Conservation (phyloP, 2,888 invertebrate species). For the Acanthoscelides obtectus region DNA sequence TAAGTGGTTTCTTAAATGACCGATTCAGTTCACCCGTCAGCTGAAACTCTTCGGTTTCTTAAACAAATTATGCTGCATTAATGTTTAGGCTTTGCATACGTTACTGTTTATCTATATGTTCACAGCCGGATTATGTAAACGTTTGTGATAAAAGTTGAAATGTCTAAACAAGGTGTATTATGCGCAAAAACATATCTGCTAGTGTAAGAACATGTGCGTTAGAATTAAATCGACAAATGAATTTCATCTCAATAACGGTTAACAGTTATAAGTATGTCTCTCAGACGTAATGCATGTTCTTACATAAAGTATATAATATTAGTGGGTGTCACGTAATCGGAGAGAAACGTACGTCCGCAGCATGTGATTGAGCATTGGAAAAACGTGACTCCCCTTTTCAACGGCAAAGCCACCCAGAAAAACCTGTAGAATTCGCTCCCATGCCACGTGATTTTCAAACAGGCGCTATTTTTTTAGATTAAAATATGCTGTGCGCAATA, state of each 20-base stretch:
- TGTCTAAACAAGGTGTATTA: not conserved
- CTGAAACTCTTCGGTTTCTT: too few relatives aligned
- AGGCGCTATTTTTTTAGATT: not conserved
- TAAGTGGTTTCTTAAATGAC: too few relatives aligned
- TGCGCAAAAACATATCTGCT: conserved; percentile 5
- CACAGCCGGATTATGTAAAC: not conserved
- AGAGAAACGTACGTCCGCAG: conserved; percentile 26
- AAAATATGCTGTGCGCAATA: not conserved
- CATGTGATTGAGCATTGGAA: conserved; percentile 25
- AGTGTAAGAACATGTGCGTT: conserved; percentile 3
- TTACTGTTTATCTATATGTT: too few relatives aligned
- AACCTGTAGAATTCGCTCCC: not conserved
- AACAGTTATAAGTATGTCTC: conserved; percentile 23
- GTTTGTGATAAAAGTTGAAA: not conserved
- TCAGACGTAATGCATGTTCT: conserved; percentile 19
- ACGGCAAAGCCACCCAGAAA: not conserved
- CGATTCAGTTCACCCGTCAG: too few relatives aligned
- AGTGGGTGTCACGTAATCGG: conserved; percentile 24
- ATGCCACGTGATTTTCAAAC: not conserved
- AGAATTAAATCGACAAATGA: not conserved
- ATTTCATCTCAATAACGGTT: conserved; percentile 23
- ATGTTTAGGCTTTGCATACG: too few relatives aligned
- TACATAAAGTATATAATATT: conserved; percentile 22
- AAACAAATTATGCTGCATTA: too few relatives aligned
- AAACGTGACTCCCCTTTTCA: conserved; percentile 23